Evolutionary conservation across 2,113 vertebrate genomes (phyloP).

Genomic region (Tupaia chinensis): DNA sequence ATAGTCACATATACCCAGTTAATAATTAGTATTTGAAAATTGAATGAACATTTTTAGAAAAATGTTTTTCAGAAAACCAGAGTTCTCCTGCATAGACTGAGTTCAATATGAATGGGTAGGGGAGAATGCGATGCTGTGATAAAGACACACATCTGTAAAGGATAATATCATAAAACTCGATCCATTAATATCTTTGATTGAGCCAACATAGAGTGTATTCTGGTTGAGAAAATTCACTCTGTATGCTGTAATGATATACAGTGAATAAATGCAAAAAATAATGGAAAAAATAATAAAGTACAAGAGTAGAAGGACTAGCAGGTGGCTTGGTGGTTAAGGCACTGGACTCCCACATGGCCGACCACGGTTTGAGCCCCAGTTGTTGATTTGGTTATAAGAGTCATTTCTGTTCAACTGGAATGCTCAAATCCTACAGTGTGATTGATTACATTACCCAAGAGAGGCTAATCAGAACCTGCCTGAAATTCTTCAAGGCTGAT

Average conservation of each 20-base stretch:
- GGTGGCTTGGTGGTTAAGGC: no score
- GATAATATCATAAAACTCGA: neutral
- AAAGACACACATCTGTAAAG: neutral
- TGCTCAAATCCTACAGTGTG: neutral
- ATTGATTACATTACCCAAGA: neutral
- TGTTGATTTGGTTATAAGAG: neutral
- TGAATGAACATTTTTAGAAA: neutral
- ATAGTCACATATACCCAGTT: neutral
- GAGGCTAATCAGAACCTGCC: neutral
- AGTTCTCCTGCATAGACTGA: neutral
- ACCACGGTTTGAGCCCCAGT: no score
- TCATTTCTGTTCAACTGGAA: neutral
- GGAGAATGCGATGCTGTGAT: neutral
- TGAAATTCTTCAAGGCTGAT: neutral
- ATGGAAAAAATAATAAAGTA: no score
- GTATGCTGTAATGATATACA: no score
- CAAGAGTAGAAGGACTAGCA: no score
- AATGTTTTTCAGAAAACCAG: neutral
- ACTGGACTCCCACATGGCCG: no score
- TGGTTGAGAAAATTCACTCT: no score
- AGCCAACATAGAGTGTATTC: no score
- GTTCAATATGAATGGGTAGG: neutral
- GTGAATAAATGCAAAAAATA: no score
- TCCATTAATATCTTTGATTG: no score
- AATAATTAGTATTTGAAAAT: conserved; percentile 17